Evolutionary conservation across 2,888 invertebrate species (phyloP), one percentile per base, ranked within the genome.

Genomic region (Eledona agricola): DNA sequence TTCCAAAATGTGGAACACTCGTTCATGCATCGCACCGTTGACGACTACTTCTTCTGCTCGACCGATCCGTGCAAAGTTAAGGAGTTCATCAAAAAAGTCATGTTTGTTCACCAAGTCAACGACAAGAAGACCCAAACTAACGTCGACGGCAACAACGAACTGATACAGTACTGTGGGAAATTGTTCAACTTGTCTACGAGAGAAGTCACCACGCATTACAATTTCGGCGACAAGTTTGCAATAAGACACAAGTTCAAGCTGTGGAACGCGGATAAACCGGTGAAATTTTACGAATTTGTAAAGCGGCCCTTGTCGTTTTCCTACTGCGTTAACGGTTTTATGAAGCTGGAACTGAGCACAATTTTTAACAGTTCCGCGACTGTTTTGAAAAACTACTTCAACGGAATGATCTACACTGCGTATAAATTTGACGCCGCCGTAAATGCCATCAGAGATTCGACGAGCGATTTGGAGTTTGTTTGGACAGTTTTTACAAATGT

Each of bases 341-440:
- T 45, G 9, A 56, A 57, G 51, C 23, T 66, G 2, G 46, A 58
- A 20, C 26, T 65, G 4, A 61, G 60, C 12, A 63, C 61, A 3
- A 22, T 38, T 32, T 60, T 57, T 23, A 63, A 64, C 31, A 38
- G 38, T 2, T 57, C 59, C 23, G 26, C 50, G 19, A 51, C 29
- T 3, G 54, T 64, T n/a, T 31, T 64, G 16, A 45, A 46, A 23
- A 60, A 59, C 32, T 64, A 55, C 46, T 65, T 63, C 37, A 47
- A 63, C 3, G 57, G 59, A 6, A 65, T 64, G 63, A 40, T 62
- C 5, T 60, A 54, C 15, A 35, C 62, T 6, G 63, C 57, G 1
- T 64, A 58, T 38, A 65, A 63, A 45, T 64, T 61, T 20, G 62
- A 65, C 25, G 49, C 52, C n/a, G 53, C 53, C 2, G 45, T 60